These are phyloP conservation scores for Trichonephila clavata DNA, from an alignment of 1,140 invertebrate genomes.

Conservation along the genomic window DNA sequence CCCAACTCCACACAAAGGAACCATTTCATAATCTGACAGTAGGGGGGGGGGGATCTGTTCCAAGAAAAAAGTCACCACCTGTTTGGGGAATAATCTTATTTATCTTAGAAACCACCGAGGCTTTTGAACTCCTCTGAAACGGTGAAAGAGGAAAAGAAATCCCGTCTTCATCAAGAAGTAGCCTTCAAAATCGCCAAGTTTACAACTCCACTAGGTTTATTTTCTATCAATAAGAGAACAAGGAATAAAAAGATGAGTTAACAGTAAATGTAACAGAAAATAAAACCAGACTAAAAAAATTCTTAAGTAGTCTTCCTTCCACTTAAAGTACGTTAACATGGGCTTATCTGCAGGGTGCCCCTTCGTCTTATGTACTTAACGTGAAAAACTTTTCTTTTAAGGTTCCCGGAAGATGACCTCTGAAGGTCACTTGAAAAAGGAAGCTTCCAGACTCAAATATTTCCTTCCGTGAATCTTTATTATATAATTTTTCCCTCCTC, in stretches of 20 bases:
- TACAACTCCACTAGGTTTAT: too few species aligned
- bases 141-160: background rate
- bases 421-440: background rate
- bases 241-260: background rate
- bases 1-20: background rate
- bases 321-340: slow-evolving; percentile 5
- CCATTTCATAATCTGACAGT: background rate
- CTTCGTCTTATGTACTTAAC: slow-evolving; percentile 20
- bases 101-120: background rate
- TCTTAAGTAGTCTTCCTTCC: slow-evolving; percentile 37
- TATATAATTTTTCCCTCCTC: background rate
- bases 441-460: background rate
- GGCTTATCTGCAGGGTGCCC: slow-evolving; percentile 22
- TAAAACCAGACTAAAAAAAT: background rate
- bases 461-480: background rate
- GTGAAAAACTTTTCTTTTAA: background rate
- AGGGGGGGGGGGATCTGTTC: background rate
- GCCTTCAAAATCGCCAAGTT: background rate
- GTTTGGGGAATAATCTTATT: slow-evolving; percentile 12
- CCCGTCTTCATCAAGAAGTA: background rate
- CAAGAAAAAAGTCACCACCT: background rate
- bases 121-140: background rate
- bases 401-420: slow-evolving; percentile 28
- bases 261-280: slow-evolving; percentile 21
- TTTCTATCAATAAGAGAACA: too few species aligned